A percentile compares a stretch with the other conserved stretches of the same genome.
Evolutionary conservation across 92 coral and sea anemone genomes (phyloP).

Genomic region (Paragorgia papillata): DNA sequence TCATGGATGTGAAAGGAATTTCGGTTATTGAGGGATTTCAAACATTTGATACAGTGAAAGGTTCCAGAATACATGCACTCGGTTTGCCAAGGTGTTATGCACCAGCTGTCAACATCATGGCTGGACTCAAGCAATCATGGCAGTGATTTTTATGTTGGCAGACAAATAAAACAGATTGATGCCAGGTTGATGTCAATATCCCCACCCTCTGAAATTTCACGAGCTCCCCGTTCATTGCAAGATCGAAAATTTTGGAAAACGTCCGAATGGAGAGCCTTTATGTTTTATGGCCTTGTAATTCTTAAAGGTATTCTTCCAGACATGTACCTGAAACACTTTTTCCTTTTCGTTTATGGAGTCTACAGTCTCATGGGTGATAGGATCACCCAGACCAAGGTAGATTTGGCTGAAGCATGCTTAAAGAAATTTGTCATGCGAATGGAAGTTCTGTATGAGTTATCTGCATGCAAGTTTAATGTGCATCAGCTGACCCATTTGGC

Average conservation of each 20-base stretch:
- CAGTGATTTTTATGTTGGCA: constrained; percentile 9
- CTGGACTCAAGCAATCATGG: constrained; percentile 21
- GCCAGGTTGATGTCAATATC: constrained; percentile 11
- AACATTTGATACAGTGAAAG: constrained; percentile 19
- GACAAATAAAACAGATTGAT: neutral
- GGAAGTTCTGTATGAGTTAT: constrained; percentile 17
- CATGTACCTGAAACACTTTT: constrained; percentile 31
- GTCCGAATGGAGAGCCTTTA: constrained; percentile 48
- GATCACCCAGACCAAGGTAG: neutral
- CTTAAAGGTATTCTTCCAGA: constrained; percentile 30
- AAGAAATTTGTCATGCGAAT: constrained; percentile 13
- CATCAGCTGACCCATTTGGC: constrained; percentile 25
- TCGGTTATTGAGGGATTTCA: constrained; percentile 34
- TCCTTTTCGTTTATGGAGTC: constrained; percentile 34
- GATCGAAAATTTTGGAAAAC: constrained; percentile 10
- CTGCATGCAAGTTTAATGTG: constrained; percentile 13
- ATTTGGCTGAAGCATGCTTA: too few relatives aligned
- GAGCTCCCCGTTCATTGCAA: constrained; percentile 31
- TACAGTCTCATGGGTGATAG: constrained; percentile 27
- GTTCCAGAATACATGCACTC: constrained; percentile 33
- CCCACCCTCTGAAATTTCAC: constrained; percentile 43
- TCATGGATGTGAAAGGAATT: constrained; percentile 26
- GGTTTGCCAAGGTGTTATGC: constrained; percentile 33
- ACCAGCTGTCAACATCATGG: constrained; percentile 9
- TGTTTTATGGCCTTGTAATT: constrained; percentile 35